Base-by-base conservation (phyloP, 2,797 vertebrate genomes). In the Xyrichtys novacula region DNA sequence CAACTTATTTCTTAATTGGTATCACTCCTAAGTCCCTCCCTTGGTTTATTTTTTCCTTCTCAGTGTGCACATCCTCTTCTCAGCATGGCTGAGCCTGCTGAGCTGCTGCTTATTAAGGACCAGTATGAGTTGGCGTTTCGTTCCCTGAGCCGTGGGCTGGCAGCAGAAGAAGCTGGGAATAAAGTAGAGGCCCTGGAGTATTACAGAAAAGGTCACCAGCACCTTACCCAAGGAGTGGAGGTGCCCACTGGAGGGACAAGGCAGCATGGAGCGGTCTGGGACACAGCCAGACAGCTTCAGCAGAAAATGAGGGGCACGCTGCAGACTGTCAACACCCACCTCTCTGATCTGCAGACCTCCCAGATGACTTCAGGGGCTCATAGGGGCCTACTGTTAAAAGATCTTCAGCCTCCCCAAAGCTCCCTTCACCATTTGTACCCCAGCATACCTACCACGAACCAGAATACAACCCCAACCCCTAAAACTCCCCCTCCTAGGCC, bases 271-370 rank as follows among this genome's bases (percentile, higher is more conserved):
- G 56, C 89, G 2, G 65, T 36, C 9, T 97, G 96, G 96, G 94
- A 97, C 39, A 87, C 74, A 1, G 96, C 95, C 44, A 92, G 95
- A 61, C 90, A 94, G 84, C 95, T 96, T 85, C 97, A 98, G 8
- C 88, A 92, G 78, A 96, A 93, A 84, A 97, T 98, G 96, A 91
- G 74, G 42, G 91, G 94, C 61, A 95, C 95, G 0, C 82, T 97
- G 17, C 89, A 60, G 57, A 96, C 92, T 0, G 92, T 97, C 32
- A 85, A 54, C 0, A 12, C 85, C 53, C 94, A 96, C 42, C 66
- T 98, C 0, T 65, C 83, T 55, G 89, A 91, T 52, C 85, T 97
- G 15, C 93, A 94, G 68, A 90, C 90, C 38, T 61, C 83, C 34
- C 66, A 63, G 53, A 25, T 9, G 28, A 66, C 38, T 0, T 12